Evolutionary conservation across 2,797 vertebrate species (phyloP).

Genomic region (Aplochiton taeniatus): DNA sequence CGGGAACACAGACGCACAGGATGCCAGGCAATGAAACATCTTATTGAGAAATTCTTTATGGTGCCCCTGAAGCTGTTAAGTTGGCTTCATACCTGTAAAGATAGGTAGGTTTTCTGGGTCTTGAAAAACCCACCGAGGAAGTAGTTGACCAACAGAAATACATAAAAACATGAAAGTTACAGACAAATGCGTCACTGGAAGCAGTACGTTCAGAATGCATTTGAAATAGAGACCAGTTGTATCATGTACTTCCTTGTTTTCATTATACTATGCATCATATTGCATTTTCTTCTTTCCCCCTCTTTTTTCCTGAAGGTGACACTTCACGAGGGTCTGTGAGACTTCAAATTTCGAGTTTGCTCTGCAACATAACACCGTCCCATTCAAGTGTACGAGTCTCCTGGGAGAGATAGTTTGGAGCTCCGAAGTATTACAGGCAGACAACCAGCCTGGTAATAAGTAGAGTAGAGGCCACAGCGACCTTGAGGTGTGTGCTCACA

Average conservation of each 20-base stretch:
- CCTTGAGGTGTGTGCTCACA: conserved; percentile 15
- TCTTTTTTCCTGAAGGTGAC: background rate
- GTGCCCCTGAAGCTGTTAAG: too few relatives aligned
- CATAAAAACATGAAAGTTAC: too few relatives aligned
- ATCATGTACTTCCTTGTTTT: background rate
- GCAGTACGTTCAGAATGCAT: too few relatives aligned
- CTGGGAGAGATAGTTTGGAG: background rate
- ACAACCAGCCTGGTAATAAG: conserved; percentile 25
- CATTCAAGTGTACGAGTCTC: background rate
- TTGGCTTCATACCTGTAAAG: conserved; percentile 52
- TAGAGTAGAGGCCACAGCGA: conserved; percentile 17
- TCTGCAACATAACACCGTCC: background rate
- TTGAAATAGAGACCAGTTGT: background rate
- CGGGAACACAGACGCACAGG: conserved; percentile 46
- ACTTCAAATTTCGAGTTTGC: background rate
- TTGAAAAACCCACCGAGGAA: too few relatives aligned
- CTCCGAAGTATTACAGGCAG: conserved; percentile 29
- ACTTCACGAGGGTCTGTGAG: too few relatives aligned
- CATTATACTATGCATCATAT: background rate
- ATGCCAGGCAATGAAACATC: conserved; percentile 34
- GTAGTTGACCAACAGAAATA: too few relatives aligned
- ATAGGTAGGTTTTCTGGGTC: background rate
- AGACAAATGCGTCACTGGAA: too few relatives aligned
- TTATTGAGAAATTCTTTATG: conserved; percentile 45
- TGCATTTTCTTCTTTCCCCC: background rate